A percentile compares a stretch with the other conserved stretches of the same genome.
phyloP scores from a whole-genome alignment of 2,797 vertebrate genomes.

The Pterois miles region DNA sequence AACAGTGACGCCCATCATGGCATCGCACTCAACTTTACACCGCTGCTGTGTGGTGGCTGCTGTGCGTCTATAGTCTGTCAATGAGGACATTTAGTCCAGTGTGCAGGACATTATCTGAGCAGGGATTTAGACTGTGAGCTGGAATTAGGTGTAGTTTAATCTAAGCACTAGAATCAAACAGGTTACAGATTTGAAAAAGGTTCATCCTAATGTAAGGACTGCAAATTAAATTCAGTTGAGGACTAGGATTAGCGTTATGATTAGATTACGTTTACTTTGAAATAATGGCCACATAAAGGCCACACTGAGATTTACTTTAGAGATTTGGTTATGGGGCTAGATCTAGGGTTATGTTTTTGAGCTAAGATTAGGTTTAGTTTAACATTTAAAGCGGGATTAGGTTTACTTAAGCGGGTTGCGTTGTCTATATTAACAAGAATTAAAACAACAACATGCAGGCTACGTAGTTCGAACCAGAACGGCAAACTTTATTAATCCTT shows the following conservation, averaged over 20 bases:
- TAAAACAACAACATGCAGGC: neutral
- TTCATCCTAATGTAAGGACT: neutral
- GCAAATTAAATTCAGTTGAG: neutral
- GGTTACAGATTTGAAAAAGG: neutral
- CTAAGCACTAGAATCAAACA: neutral
- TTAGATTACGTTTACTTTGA: too few species aligned
- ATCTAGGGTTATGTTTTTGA: too few species aligned
- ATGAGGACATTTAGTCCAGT: neutral
- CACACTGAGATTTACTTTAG: too few species aligned
- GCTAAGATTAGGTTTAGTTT: neutral
- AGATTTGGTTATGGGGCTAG: too few species aligned
- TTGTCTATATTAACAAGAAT: neutral
- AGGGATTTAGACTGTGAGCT: neutral
- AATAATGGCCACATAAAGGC: too few species aligned
- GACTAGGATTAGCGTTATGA: neutral
- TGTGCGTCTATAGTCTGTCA: neutral
- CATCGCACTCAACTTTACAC: conserved; percentile 48
- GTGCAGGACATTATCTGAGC: neutral
- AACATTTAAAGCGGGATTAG: neutral
- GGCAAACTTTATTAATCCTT: neutral
- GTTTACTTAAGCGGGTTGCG: neutral
- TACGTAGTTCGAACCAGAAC: neutral
- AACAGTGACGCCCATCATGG: conserved; percentile 58
- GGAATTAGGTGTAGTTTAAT: neutral
- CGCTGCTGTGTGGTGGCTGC: conserved; percentile 20